Percentiles rank a stretch among this genome's conserved stretches.
These are phyloP conservation scores for Bostrychus sinensis DNA, from an alignment of 2,113 vertebrate genomes.

Conservation along the genomic window DNA sequence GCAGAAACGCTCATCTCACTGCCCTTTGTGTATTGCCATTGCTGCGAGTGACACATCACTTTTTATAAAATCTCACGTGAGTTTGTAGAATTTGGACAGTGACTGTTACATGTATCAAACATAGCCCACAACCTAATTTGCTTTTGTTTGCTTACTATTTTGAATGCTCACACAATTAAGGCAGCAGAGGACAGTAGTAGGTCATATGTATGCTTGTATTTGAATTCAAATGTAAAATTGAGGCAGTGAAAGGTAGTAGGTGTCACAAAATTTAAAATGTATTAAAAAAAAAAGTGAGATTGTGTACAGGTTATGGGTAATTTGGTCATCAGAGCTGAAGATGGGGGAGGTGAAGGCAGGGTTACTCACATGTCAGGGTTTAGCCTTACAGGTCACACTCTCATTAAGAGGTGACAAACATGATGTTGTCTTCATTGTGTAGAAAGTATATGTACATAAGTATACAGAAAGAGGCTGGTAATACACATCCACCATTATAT, in stretches of 20 bases:
- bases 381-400: conserved; percentile 2
- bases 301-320: background rate
- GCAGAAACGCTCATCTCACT: background rate
- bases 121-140: background rate
- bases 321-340: background rate
- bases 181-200: background rate
- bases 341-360: background rate
- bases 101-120: background rate
- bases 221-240: background rate
- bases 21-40: conserved; percentile 23
- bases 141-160: too few relatives aligned
- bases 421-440: background rate
- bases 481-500: too few relatives aligned
- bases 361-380: background rate
- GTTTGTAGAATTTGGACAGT: conserved; percentile 2
- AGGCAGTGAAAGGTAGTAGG: background rate
- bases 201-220: background rate
- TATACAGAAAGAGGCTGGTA: background rate
- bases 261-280: background rate
- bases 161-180: too few relatives aligned
- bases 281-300: background rate
- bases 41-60: conserved; percentile 20
- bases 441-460: background rate
- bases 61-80: conserved; percentile 37
- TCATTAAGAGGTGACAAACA: background rate